Conservation (phyloP, 2,797 vertebrate species). For the Sciurus carolinensis region DNA sequence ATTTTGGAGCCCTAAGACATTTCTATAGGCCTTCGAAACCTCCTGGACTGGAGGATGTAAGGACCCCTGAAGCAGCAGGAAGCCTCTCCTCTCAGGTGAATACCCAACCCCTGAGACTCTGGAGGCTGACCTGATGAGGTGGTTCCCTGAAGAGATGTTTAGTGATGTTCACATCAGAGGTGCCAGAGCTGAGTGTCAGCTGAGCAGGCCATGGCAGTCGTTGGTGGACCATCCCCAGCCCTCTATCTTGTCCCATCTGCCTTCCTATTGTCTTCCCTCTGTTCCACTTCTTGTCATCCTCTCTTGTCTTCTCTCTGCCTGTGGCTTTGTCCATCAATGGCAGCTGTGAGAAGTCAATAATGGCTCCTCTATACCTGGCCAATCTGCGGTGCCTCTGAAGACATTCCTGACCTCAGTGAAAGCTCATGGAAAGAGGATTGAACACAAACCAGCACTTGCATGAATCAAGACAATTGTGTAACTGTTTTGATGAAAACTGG, state of each 20-base stretch:
- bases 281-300: neutral
- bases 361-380: neutral
- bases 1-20: neutral
- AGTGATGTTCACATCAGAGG: neutral
- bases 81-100: neutral
- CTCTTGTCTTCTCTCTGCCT: neutral
- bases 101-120: neutral
- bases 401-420: neutral
- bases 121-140: neutral
- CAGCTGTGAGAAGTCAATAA: neutral
- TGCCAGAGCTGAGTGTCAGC: too few relatives aligned
- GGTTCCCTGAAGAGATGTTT: neutral
- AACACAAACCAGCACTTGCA: neutral
- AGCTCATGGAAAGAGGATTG: neutral
- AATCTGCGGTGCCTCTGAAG: neutral
- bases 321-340: neutral
- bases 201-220: neutral
- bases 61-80: neutral
- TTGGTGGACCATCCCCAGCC: neutral
- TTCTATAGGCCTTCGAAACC: neutral
- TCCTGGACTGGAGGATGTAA: neutral
- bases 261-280: neutral
- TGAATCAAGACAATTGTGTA: neutral
- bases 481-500: constrained; percentile 16
- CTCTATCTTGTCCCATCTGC: neutral